Conservation (phyloP, 2,797 vertebrate genomes). For the Muscicapa striata region DNA sequence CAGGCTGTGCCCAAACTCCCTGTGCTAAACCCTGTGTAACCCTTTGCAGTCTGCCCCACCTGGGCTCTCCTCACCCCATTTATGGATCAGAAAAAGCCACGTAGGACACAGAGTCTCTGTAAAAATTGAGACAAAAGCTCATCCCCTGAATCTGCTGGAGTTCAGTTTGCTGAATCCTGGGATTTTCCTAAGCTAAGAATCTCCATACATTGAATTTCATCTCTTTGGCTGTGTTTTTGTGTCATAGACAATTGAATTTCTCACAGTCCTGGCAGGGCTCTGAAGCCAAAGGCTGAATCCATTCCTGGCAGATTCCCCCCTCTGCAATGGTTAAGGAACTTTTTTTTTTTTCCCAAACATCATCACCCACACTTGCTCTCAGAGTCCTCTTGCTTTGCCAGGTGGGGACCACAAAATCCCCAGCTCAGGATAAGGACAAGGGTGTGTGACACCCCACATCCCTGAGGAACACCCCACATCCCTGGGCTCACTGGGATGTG, state of each 20-base stretch:
- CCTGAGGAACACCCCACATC: neutral
- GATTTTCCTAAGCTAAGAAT: neutral
- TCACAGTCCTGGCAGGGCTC: neutral
- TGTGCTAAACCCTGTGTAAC: neutral
- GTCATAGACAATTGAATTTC: neutral
- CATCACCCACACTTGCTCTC: neutral
- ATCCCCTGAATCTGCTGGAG: neutral
- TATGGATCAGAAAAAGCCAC: neutral
- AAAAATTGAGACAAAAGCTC: neutral
- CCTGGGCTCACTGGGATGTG: neutral
- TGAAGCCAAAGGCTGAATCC: neutral
- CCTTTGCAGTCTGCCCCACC: neutral
- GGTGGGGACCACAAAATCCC: neutral
- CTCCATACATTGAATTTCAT: neutral
- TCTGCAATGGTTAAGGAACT: neutral
- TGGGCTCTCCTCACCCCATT: neutral
- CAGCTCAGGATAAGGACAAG: fast-evolving
- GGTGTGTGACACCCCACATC: neutral
- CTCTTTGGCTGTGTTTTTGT: neutral
- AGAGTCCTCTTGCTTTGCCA: neutral
- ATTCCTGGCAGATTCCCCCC: neutral
- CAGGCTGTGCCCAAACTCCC: neutral
- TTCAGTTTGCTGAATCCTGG: neutral
- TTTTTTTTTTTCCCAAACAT: neutral
- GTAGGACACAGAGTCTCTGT: neutral